Base-by-base conservation (phyloP, 1,140 invertebrate species). In the Drosophila persimilis region DNA sequence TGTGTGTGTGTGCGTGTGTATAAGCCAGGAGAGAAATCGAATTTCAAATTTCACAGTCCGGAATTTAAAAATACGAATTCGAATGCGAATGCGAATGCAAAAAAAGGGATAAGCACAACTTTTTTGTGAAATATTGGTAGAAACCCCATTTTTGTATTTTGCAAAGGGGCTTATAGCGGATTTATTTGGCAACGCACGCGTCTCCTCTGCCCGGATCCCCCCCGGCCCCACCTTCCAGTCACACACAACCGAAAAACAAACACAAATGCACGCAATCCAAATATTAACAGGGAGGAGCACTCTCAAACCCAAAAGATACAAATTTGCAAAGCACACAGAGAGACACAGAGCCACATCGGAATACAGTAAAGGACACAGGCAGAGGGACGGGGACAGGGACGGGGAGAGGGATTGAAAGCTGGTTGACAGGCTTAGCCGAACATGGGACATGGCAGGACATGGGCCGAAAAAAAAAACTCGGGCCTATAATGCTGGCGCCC, bases 231-330 rank as follows among this genome's bases (percentile, higher is more conserved):
- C n/a, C 15, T 20, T 45, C 17, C 31, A 47, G 50, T 58, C 63
- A 66, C 44, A 44, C 76, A 44, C 76, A 56, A 57, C 73, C 70
- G 65, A 43, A 83, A 73, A 74, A 73, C 79, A 83, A 80, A 80
- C 60, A 78, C 69, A 78, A 81, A 81, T 78, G 78, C 79, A 83
- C 79, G 69, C 78, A 81, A 81, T 73, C 59, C 75, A 81, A 81
- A 81, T 81, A 81, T 83, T 81, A 81, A 71, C 77, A 62, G 59
- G 73, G 73, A 44, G 59, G 67, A 47, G 61, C 44, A 41, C 62
- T 63, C 50, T 46, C 53, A 54, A 15, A 3, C 50, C 63, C 48
- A 59, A 48, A 71, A 73, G 79, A 81, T 61, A 77, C 73, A 77
- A 81, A 81, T 77, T 80, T 70, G 56, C 56, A 65, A 65, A 77